Percentiles rank a stretch among this genome's conserved stretches.
Conservation (phyloP, 2,797 vertebrate genomes). For the Adrianichthys oophorus region DNA sequence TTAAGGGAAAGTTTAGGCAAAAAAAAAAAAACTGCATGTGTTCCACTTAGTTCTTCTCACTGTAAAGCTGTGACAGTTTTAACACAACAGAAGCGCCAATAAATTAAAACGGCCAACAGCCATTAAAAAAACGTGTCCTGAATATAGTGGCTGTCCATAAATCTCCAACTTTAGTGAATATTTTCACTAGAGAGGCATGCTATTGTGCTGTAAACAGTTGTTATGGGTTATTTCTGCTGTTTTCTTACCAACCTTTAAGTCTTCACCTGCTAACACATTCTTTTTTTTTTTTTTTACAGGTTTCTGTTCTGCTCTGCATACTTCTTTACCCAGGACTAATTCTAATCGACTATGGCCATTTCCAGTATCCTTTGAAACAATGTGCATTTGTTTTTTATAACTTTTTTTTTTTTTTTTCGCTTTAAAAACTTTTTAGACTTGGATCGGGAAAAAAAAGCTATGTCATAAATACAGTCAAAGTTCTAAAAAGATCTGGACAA, state of each 20-base stretch:
- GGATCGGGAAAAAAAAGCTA: not conserved
- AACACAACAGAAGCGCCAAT: too few relatives aligned
- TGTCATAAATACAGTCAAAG: not conserved
- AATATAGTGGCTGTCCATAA: too few relatives aligned
- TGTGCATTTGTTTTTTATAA: not conserved
- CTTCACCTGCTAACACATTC: not conserved
- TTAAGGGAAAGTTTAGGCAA: too few relatives aligned
- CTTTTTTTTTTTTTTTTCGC: slow-evolving; percentile 2
- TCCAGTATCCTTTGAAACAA: slow-evolving; percentile 92
- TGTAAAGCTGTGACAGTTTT: too few relatives aligned
- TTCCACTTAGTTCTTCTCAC: too few relatives aligned
- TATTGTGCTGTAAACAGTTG: too few relatives aligned
- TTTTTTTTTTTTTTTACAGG: slow-evolving; percentile 64
- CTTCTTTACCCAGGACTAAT: slow-evolving; percentile 95
- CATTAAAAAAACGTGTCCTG: too few relatives aligned
- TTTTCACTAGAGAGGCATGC: too few relatives aligned
- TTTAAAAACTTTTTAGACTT: not conserved
- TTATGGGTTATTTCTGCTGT: too few relatives aligned
- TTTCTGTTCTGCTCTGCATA: slow-evolving; percentile 83
- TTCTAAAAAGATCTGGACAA: not conserved
- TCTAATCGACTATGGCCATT: slow-evolving; percentile 96
- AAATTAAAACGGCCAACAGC: too few relatives aligned
- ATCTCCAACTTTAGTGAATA: too few relatives aligned
- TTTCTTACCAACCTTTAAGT: not conserved
- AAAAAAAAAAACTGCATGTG: too few relatives aligned